phyloP scores from a whole-genome alignment of 1,140 invertebrate genomes.

The Leptinotarsa lineolata region DNA sequence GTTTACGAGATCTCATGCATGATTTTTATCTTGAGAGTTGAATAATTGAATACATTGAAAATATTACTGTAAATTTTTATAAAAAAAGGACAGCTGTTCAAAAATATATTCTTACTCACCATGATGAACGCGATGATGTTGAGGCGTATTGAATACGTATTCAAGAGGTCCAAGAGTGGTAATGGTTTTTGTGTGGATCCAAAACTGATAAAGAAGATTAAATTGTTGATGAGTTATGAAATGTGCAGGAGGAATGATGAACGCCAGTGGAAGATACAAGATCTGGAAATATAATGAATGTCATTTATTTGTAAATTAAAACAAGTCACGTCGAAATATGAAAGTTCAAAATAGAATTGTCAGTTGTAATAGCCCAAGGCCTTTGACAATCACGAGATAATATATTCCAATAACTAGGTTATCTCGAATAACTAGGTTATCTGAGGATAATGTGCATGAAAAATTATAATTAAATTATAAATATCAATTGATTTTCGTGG shows the following conservation, averaged over 20 bases:
- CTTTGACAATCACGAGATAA: too few relatives aligned
- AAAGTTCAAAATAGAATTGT: too few relatives aligned
- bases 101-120: conserved; percentile 61
- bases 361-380: too few relatives aligned
- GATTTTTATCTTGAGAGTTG: too few relatives aligned
- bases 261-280: conserved; percentile 83
- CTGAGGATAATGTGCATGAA: too few relatives aligned
- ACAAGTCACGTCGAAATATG: too few relatives aligned
- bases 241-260: conserved; percentile 82
- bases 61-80: not conserved
- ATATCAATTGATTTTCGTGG: too few relatives aligned
- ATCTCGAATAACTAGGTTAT: too few relatives aligned
- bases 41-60: not conserved
- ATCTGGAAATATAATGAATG: conserved; percentile 62
- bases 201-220: conserved; percentile 88
- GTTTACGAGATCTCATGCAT: too few relatives aligned
- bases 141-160: conserved; percentile 85
- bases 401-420: too few relatives aligned
- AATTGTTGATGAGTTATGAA: conserved; percentile 85
- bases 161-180: conserved; percentile 79
- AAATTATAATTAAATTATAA: too few relatives aligned
- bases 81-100: too few relatives aligned
- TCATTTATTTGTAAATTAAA: not conserved
- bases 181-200: conserved; percentile 87
- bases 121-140: conserved; percentile 89